Conservation (phyloP, 2,797 vertebrate genomes). For the Premnoplex brunnescens region DNA sequence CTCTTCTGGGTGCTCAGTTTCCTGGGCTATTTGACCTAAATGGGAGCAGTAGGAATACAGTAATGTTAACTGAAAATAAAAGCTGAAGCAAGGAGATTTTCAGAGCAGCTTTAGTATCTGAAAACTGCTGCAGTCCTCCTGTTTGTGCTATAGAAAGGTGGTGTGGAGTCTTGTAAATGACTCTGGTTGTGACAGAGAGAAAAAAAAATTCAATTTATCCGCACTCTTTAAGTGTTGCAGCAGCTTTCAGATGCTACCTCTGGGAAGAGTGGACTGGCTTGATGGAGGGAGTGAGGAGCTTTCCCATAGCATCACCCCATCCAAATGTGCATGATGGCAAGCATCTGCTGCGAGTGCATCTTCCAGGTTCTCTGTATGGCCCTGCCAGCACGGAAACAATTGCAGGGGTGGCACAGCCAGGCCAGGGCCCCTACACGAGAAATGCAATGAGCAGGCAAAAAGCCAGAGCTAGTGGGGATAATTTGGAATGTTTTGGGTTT, state of each 20-base stretch:
- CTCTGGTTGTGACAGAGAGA: not conserved
- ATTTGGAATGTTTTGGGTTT: not conserved
- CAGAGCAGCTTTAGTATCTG: not conserved
- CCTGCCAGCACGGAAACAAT: accelerated
- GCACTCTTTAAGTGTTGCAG: not conserved
- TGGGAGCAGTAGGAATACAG: not conserved
- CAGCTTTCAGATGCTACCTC: not conserved
- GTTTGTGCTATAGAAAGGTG: not conserved
- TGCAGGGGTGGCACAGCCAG: not conserved
- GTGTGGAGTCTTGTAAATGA: not conserved
- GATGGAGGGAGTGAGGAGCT: not conserved
- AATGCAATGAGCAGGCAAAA: not conserved
- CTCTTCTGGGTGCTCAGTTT: not conserved
- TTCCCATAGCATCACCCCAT: not conserved
- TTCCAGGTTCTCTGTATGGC: accelerated
- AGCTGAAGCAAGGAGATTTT: not conserved
- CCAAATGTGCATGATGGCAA: not conserved
- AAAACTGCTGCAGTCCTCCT: not conserved
- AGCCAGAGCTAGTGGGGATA: not conserved
- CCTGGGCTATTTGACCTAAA: not conserved
- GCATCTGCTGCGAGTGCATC: not conserved
- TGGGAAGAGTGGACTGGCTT: not conserved
- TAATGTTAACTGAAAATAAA: not conserved
- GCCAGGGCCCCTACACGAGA: accelerated
- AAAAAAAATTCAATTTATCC: not conserved